Evolutionary conservation across 2,113 vertebrate genomes (phyloP).

Genomic region (Tachysurus vachellii): DNA sequence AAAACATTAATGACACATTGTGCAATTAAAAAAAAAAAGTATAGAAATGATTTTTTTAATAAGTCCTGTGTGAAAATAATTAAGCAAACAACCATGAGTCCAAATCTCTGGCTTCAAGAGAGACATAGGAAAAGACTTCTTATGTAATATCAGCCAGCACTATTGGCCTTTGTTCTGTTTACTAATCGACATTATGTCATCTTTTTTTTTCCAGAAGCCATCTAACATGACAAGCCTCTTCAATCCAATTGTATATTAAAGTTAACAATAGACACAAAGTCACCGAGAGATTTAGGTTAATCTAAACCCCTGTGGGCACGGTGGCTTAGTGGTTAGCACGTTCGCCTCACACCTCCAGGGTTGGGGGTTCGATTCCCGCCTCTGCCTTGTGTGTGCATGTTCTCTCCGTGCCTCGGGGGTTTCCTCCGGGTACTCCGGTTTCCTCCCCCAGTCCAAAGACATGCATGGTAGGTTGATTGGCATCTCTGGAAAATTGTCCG

Average conservation of each 20-base stretch:
- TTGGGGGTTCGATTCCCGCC: no score
- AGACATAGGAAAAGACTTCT: background rate
- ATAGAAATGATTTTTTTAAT: conserved; percentile 38
- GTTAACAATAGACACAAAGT: background rate
- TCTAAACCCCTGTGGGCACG: no score
- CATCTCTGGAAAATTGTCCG: no score
- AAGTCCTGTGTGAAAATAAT: conserved; percentile 31
- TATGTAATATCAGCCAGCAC: background rate
- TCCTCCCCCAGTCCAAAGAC: no score
- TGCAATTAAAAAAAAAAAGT: background rate
- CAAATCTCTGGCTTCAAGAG: background rate
- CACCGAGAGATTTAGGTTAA: background rate
- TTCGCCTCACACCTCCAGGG: no score
- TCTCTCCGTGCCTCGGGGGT: no score
- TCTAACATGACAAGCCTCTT: background rate
- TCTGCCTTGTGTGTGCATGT: no score
- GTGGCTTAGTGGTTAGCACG: no score
- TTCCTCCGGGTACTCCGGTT: no score
- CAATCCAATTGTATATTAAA: background rate
- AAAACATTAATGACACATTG: background rate
- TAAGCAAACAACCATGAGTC: background rate
- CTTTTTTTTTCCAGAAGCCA: background rate
- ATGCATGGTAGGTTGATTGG: no score
- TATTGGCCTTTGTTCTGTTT: background rate
- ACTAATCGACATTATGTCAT: background rate